Evolutionary conservation across 1,140 invertebrate genomes (phyloP), one percentile per base, ranked within the genome.

Genomic region (Elysia chlorotica): DNA sequence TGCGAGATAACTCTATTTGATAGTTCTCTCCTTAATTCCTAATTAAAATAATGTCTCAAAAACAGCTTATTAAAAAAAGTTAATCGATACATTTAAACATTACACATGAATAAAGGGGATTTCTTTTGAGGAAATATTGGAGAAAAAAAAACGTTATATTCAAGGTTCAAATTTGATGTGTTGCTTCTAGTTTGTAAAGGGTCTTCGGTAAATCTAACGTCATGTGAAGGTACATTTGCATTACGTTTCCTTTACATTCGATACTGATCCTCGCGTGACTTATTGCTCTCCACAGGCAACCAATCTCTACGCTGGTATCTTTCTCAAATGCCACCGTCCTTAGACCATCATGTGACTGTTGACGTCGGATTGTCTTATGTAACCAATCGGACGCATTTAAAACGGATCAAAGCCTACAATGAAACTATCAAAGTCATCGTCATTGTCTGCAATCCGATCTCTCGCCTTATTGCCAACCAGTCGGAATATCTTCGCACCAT

Each of bases 281-380:
- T 48, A 14, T 48, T 48, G 10, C 25, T 56, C 10, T 30, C 21
- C 33, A 19, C 67, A 70, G 67, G 67, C 21, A 70, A 70, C 25
- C 2, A n/a, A 3, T 23, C 67, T 30, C 4, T 25, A 28, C 2
- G 25, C 37, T 56, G 54, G 28, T 70, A 70, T 28, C 31, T 70
- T 2, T 57, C 67, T 21, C 67, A 38, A 6, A 59, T 70, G 67
- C 53, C 67, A 23, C 56, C 35, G 21, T 59, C 67, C 1, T 38
- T 59, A 25, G 53, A 70, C 21, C 54, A 70, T 48, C 67, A 70
- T 1, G 2, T 59, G 31, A 70, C 67, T 19, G 30, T 70, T 37
- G 67, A 70, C 36, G 21, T 70, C 23, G 23, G 53, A 31, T 57
- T 21, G 30, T 37, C 53, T 23, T 57, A 30, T 38, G 36, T 70